Percentiles rank a stretch among this genome's conserved stretches.
These are phyloP conservation scores for Henricia sp. DNA, from an alignment of 53 echinoderm and acorn worm species.

Conservation along the genomic window DNA sequence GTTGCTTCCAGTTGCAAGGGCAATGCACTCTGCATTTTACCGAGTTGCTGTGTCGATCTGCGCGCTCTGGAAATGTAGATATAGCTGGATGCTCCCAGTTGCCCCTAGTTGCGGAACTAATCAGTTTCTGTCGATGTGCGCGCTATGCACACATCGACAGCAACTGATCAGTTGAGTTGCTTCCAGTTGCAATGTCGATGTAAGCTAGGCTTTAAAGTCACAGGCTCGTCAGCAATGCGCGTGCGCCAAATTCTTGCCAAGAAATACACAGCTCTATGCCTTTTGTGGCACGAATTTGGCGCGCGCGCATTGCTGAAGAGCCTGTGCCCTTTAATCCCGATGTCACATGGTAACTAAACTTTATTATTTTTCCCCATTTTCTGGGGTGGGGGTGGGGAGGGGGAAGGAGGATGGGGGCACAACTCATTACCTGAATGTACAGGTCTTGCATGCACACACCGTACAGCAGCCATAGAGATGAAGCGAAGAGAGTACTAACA, in stretches of 20 bases:
- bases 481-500: conserved; percentile 54
- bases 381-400: background rate
- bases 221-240: no score
- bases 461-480: conserved; percentile 67
- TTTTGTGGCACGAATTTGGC: background rate
- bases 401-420: background rate
- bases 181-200: no score
- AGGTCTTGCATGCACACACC: conserved; percentile 58
- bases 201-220: no score
- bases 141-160: no score
- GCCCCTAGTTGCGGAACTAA: no score
- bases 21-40: no score
- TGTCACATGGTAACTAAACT: background rate
- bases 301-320: background rate
- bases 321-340: background rate
- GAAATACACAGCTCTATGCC: background rate
- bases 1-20: no score
- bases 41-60: no score
- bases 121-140: no score
- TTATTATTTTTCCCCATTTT: background rate
- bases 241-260: background rate
- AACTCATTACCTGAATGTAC: conserved; percentile 53
- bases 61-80: no score
- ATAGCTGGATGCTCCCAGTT: no score
- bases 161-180: no score